These are phyloP conservation scores for Mormoops blainvillei DNA, from an alignment of 2,113 vertebrate genomes.

Conservation along the genomic window DNA sequence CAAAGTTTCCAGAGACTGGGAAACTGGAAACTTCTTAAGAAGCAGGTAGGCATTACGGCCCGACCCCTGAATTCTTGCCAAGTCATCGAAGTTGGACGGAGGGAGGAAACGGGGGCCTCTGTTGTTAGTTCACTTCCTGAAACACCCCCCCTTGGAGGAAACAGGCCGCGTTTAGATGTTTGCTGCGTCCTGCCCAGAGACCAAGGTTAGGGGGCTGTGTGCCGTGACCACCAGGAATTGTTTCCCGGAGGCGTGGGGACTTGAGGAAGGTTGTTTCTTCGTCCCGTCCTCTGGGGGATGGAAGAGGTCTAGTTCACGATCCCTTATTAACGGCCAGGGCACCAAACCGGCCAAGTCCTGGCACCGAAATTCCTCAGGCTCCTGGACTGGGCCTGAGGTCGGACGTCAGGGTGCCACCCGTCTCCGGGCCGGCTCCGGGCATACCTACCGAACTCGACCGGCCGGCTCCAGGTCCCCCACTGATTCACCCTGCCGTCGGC, in stretches of 20 bases:
- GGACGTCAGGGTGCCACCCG: neutral
- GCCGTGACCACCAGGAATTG: rapidly evolving
- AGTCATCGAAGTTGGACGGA: rapidly evolving
- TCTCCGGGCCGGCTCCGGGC: too few species aligned
- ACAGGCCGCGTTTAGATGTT: rapidly evolving
- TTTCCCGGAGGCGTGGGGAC: neutral
- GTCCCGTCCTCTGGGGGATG: neutral
- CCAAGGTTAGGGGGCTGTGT: rapidly evolving
- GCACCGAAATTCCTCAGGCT: too few species aligned
- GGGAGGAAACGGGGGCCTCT: neutral
- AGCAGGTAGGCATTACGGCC: too few species aligned
- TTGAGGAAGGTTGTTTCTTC: rapidly evolving
- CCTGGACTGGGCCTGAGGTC: too few species aligned
- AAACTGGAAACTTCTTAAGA: rapidly evolving
- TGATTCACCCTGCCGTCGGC: rapidly evolving
- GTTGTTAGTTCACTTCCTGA: rapidly evolving
- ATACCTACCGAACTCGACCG: constrained; percentile 64
- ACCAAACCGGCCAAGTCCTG: rapidly evolving
- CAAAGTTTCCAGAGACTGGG: rapidly evolving
- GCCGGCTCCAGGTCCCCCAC: constrained; percentile 71
- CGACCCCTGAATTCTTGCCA: neutral
- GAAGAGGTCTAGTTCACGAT: rapidly evolving
- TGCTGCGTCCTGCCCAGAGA: rapidly evolving
- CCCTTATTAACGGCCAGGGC: rapidly evolving
- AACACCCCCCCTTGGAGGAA: neutral